Evolutionary conservation across 2,113 vertebrate genomes (phyloP).

Genomic region (Rhinoderma darwinii): DNA sequence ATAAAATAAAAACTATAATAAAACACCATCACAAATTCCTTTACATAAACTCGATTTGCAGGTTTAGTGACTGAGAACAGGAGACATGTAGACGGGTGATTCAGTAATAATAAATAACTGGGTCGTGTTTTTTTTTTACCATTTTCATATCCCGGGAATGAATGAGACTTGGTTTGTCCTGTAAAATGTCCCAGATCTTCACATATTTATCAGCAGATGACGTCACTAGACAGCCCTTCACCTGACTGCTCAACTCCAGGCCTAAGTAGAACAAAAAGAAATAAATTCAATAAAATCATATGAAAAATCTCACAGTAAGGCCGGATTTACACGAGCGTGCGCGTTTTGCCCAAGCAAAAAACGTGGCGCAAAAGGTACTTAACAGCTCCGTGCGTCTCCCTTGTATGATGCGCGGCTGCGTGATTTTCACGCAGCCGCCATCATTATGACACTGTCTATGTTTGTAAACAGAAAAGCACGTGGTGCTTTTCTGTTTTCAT

Average conservation of each 20-base stretch:
- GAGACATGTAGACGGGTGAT: not conserved
- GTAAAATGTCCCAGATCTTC: conserved; percentile 95
- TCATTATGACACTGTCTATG: no score
- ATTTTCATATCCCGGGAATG: conserved; percentile 97
- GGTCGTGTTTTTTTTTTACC: conserved; percentile 70
- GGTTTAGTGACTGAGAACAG: not conserved
- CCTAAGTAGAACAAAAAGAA: conserved; percentile 70
- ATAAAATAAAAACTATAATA: not conserved
- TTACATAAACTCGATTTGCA: not conserved
- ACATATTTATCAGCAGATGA: conserved; percentile 90
- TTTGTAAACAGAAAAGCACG: no score
- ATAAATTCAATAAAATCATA: not conserved
- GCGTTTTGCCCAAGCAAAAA: no score
- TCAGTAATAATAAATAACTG: not conserved
- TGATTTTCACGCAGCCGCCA: no score
- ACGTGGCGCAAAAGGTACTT: no score
- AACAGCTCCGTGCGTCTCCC: no score
- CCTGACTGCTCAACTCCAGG: conserved; percentile 91
- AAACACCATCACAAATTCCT: not conserved
- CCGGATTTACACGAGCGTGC: no score
- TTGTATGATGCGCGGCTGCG: no score
- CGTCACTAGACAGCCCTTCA: conserved; percentile 94
- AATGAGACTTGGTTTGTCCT: conserved; percentile 88
- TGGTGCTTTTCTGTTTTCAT: no score
- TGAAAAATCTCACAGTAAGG: not conserved